phyloP scores from a whole-genome alignment of 1,140 invertebrate genomes.

The Sycophaga agraensis region DNA sequence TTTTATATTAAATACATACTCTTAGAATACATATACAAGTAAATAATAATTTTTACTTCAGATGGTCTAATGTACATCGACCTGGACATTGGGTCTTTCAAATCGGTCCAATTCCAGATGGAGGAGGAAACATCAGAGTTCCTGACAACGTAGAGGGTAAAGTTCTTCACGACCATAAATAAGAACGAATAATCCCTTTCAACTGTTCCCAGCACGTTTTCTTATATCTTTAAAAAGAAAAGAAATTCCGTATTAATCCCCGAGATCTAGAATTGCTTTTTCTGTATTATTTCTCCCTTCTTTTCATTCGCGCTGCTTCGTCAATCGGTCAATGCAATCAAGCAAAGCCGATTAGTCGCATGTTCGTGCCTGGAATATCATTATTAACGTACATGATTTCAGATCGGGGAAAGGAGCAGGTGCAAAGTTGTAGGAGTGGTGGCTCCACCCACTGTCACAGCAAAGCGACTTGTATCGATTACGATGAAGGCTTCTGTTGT shows the following conservation, averaged over 20 bases:
- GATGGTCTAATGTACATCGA: slow-evolving; percentile 79
- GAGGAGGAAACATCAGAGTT: slow-evolving; percentile 63
- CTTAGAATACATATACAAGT: not conserved
- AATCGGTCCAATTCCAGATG: slow-evolving; percentile 68
- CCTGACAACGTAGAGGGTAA: slow-evolving; percentile 65
- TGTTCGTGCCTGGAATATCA: slow-evolving; percentile 1
- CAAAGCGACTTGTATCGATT: slow-evolving; percentile 81
- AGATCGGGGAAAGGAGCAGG: slow-evolving; percentile 40
- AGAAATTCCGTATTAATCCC: not conserved
- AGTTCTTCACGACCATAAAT: not conserved
- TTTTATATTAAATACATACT: not conserved
- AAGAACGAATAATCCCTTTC: not conserved
- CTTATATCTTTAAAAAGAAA: not conserved
- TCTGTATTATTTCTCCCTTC: not conserved
- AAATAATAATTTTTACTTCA: slow-evolving; percentile 55
- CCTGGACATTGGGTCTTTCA: slow-evolving; percentile 84
- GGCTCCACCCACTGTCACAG: slow-evolving; percentile 72
- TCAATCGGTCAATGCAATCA: not conserved
- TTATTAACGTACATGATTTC: slow-evolving; percentile 12
- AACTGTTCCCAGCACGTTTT: not conserved
- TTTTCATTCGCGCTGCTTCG: not conserved
- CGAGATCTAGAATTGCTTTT: not conserved
- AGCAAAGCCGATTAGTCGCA: not conserved
- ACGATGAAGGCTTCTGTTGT: slow-evolving; percentile 84
- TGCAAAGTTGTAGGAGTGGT: slow-evolving; percentile 58